A percentile compares a stretch with the other conserved stretches of the same genome.
Evolutionary conservation across 2,888 invertebrate genomes (phyloP).

Genomic region (Eutolmus rufibarbis): DNA sequence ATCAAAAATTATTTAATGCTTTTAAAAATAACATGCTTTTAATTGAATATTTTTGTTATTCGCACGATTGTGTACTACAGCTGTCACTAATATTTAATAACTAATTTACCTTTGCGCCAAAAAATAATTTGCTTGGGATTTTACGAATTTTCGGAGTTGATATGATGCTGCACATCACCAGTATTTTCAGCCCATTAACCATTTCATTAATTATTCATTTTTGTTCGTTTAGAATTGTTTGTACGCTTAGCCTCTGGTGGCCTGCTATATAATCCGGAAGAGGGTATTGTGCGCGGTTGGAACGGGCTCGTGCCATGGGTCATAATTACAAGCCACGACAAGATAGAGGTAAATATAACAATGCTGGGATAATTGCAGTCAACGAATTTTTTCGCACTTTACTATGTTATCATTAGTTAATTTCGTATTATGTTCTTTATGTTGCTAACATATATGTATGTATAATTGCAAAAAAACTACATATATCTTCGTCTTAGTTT

Average conservation of each 20-base stretch:
- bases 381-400: background rate
- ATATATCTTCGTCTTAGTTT: background rate
- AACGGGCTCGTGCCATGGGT: constrained; percentile 50
- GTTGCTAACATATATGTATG: background rate
- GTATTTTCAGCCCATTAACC: background rate
- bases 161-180: background rate
- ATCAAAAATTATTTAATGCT: background rate
- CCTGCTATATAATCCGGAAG: constrained; percentile 49
- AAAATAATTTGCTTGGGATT: background rate
- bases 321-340: constrained; percentile 49
- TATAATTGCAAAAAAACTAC: background rate
- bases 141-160: background rate
- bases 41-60: background rate
- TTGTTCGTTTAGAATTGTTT: constrained; percentile 50
- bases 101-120: background rate
- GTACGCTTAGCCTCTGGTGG: constrained; percentile 49
- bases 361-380: background rate
- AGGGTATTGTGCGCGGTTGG: constrained; percentile 51
- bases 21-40: background rate
- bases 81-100: background rate
- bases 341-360: constrained; percentile 51
- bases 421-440: background rate
- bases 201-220: constrained; percentile 37
- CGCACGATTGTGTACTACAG: background rate
- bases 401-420: background rate